Percentiles rank a stretch among this genome's conserved stretches.
phyloP scores from a whole-genome alignment of 2,888 invertebrate genomes.

The Leptinotarsa rubiginosa region DNA sequence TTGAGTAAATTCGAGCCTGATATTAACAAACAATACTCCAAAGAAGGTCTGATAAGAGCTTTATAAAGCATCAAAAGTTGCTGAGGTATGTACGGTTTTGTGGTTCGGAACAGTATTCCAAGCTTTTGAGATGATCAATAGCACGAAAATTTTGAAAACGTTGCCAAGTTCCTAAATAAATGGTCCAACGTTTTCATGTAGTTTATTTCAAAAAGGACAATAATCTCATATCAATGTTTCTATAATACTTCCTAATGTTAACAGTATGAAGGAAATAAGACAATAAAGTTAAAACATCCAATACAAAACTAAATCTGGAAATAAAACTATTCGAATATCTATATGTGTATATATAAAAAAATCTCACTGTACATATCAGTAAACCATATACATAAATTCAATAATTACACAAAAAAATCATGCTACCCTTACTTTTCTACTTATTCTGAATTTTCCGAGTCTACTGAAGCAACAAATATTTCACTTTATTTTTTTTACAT shows the following conservation, averaged over 20 bases:
- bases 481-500: slow-evolving; percentile 28
- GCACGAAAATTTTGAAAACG: no score
- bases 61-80: no score
- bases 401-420: slow-evolving; percentile 7
- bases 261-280: slow-evolving; percentile 20
- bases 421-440: not conserved
- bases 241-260: slow-evolving; percentile 5
- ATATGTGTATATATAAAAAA: slow-evolving; percentile 27
- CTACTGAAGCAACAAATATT: slow-evolving; percentile 42
- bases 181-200: not conserved
- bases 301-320: slow-evolving; percentile 20
- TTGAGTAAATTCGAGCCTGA: no score
- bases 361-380: slow-evolving; percentile 33
- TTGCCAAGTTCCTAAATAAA: not conserved
- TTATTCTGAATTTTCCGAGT: slow-evolving; percentile 28
- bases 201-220: slow-evolving; percentile 6
- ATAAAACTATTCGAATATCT: slow-evolving; percentile 24
- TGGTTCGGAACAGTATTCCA: no score
- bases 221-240: slow-evolving; percentile 1
- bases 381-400: slow-evolving; percentile 21
- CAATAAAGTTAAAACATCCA: slow-evolving; percentile 16
- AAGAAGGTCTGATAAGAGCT: no score
- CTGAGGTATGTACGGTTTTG: no score
- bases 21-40: no score
- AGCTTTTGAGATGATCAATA: no score